A percentile compares a stretch with the other conserved stretches of the same genome.
These are phyloP conservation scores for Jacana jacana DNA, from an alignment of 2,113 vertebrate species.

Conservation along the genomic window DNA sequence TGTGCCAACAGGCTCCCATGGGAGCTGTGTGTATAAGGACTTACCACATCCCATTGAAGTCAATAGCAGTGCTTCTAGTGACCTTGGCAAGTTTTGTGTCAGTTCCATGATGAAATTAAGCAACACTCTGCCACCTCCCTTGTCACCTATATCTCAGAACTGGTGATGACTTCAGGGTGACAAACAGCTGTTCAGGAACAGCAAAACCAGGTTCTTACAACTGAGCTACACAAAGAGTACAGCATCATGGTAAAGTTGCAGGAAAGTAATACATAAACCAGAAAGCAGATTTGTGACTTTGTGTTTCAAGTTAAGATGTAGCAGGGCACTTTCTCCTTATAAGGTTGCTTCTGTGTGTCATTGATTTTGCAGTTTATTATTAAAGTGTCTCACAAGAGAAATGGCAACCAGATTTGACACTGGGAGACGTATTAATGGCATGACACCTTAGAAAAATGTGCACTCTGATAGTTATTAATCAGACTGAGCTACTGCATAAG, in stretches of 20 bases:
- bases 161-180: neutral
- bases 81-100: neutral
- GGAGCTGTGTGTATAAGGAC: neutral
- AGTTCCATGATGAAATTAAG: neutral
- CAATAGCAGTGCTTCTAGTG: neutral
- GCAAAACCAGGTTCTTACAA: neutral
- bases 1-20: neutral
- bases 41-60: neutral
- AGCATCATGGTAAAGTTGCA: neutral
- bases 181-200: neutral
- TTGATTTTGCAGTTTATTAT: constrained; percentile 56
- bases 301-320: constrained; percentile 9
- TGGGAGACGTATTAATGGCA: constrained; percentile 36
- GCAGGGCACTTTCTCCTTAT: constrained; percentile 7
- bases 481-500: neutral
- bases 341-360: constrained; percentile 22
- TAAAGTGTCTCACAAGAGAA: constrained; percentile 49
- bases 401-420: constrained; percentile 31
- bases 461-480: constrained; percentile 21
- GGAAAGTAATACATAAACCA: neutral
- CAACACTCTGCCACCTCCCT: neutral
- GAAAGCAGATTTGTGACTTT: constrained; percentile 6
- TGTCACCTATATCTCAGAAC: neutral
- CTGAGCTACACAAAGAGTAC: neutral
- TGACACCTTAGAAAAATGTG: constrained; percentile 19